Evolutionary conservation across 2,113 vertebrate species (phyloP).

Genomic region (Engraulis encrasicolus): DNA sequence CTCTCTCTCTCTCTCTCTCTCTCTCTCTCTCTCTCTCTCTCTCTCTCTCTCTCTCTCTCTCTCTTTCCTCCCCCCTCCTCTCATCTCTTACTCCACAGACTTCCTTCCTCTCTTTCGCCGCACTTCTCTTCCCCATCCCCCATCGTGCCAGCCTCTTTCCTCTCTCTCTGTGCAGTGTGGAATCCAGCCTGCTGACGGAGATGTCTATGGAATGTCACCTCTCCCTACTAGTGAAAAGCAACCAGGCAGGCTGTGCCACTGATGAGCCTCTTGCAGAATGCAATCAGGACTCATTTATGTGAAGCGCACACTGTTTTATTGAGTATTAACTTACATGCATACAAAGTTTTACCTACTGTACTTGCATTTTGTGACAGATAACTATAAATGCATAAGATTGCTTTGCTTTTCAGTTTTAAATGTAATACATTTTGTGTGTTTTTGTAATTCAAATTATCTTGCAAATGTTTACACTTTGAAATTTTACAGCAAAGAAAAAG

Average conservation of each 20-base stretch:
- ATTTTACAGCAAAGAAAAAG: background rate
- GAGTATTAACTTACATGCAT: background rate
- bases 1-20: conserved; percentile 53
- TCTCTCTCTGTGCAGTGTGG: too few relatives aligned
- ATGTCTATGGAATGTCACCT: conserved; percentile 49
- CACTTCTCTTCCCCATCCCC: conserved; percentile 62
- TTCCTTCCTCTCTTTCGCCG: conserved; percentile 5
- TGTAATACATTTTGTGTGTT: background rate
- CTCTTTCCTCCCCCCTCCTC: conserved; percentile 74
- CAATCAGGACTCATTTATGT: background rate
- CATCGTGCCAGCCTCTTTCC: conserved; percentile 59
- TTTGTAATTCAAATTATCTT: background rate
- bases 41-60: conserved; percentile 59
- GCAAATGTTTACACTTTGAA: too few relatives aligned
- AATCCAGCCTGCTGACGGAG: conserved; percentile 56
- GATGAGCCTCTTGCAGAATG: background rate
- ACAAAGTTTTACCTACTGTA: too few relatives aligned
- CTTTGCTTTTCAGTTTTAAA: too few relatives aligned
- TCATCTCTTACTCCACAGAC: conserved; percentile 60
- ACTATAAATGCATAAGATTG: too few relatives aligned
- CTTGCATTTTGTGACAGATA: background rate
- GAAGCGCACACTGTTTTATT: background rate
- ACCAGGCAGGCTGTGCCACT: background rate
- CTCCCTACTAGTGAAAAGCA: conserved; percentile 37
- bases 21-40: conserved; percentile 25